A percentile compares a stretch with the other conserved stretches of the same genome.
Conservation (phyloP, 1,140 invertebrate genomes). For the Scaptomyza montana region DNA sequence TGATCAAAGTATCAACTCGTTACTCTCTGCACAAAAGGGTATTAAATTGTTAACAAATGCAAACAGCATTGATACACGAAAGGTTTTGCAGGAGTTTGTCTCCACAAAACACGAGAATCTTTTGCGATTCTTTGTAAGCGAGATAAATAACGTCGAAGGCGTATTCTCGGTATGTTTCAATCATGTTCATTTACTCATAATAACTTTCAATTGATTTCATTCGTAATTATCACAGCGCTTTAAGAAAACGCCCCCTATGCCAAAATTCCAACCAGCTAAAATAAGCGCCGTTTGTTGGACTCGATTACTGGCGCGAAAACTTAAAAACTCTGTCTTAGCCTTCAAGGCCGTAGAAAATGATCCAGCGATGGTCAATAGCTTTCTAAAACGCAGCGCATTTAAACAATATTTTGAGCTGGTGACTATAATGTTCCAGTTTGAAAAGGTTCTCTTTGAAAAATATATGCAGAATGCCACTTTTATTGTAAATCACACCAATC, state of each 20-base stretch:
- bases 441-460: constrained; percentile 87
- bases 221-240: constrained; percentile 85
- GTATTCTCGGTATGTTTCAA: constrained; percentile 86
- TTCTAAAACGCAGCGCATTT: constrained; percentile 90
- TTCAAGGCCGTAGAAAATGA: constrained; percentile 89
- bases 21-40: constrained; percentile 91
- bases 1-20: constrained; percentile 91
- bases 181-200: too few species aligned
- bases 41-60: constrained; percentile 92
- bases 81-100: constrained; percentile 89
- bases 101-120: constrained; percentile 93
- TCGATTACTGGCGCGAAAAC: constrained; percentile 89
- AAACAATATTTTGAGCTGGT: constrained; percentile 90
- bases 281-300: constrained; percentile 94
- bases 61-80: constrained; percentile 90
- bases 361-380: constrained; percentile 87
- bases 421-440: constrained; percentile 90
- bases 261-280: constrained; percentile 90
- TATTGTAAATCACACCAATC: constrained; percentile 87
- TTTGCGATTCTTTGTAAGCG: constrained; percentile 92
- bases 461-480: constrained; percentile 86
- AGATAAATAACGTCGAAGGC: constrained; percentile 88
- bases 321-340: constrained; percentile 90
- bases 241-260: constrained; percentile 89
- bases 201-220: too few species aligned